phyloP scores from a whole-genome alignment of 1,140 invertebrate species.

The Leptopilina clavipes region DNA sequence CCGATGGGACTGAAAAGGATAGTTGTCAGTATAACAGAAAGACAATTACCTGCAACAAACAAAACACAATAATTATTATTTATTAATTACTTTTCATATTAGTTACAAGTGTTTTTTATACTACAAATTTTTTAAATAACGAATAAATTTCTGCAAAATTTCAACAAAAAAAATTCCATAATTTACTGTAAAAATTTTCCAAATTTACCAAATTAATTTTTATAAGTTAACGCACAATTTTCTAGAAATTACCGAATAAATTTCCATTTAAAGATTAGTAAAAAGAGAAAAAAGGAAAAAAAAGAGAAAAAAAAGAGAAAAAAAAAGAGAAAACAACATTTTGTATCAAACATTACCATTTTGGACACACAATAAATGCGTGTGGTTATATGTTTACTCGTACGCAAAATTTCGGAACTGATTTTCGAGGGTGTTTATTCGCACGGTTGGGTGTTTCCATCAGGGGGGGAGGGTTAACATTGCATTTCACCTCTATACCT shows the following conservation, averaged over 20 bases:
- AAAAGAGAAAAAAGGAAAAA: neutral
- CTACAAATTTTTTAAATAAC: too few relatives aligned
- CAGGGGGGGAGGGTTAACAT: conserved; percentile 17
- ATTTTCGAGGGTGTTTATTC: conserved; percentile 18
- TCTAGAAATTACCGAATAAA: too few relatives aligned
- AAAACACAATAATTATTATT: neutral
- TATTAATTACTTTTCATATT: too few relatives aligned
- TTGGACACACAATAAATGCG: conserved; percentile 2
- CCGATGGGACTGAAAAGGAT: neutral
- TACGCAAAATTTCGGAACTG: conserved; percentile 25
- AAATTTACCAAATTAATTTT: too few relatives aligned
- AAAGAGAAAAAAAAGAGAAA: too few relatives aligned
- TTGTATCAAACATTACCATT: neutral
- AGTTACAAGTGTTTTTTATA: too few relatives aligned
- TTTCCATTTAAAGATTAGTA: neutral
- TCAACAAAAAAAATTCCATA: too few relatives aligned
- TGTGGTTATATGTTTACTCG: neutral
- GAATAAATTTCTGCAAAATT: too few relatives aligned
- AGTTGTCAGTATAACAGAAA: neutral
- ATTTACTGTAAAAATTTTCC: too few relatives aligned
- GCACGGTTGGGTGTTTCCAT: conserved; percentile 27
- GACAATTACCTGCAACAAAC: neutral
- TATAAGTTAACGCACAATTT: too few relatives aligned
- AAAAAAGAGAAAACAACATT: too few relatives aligned
- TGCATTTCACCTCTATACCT: conserved; percentile 11